A percentile compares a stretch with the other conserved stretches of the same genome.
phyloP scores from a whole-genome alignment of 1,140 invertebrate species.

The Drosophila fuyamai region DNA sequence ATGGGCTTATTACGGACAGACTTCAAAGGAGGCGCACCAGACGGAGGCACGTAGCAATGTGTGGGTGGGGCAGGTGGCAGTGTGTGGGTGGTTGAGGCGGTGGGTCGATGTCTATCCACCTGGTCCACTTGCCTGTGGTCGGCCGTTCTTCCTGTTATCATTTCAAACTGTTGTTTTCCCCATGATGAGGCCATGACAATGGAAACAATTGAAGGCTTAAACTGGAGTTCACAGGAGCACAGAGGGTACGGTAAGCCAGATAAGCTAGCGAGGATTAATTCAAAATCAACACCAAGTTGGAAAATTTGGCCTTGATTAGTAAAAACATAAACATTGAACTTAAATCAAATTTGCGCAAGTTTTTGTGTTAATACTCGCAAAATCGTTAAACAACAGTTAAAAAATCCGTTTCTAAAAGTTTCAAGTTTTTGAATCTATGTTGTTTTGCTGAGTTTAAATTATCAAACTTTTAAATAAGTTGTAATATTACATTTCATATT shows the following conservation, averaged over 20 bases:
- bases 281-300: slow-evolving; percentile 22
- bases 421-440: background rate
- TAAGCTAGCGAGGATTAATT: slow-evolving; percentile 17
- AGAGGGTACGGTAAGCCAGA: background rate
- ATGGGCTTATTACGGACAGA: slow-evolving; percentile 66
- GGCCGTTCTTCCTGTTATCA: slow-evolving; percentile 49
- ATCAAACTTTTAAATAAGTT: too few species aligned
- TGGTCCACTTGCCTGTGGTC: slow-evolving; percentile 21
- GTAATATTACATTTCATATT: background rate
- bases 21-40: slow-evolving; percentile 39
- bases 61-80: slow-evolving; percentile 8
- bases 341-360: too few species aligned
- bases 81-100: background rate
- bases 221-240: slow-evolving; percentile 15
- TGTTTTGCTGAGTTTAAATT: background rate
- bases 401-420: too few species aligned
- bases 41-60: slow-evolving; percentile 55
- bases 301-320: background rate
- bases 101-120: background rate
- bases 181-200: slow-evolving; percentile 23
- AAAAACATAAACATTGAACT: too few species aligned
- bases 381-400: too few species aligned
- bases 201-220: slow-evolving; percentile 33
- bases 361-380: too few species aligned
- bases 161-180: slow-evolving; percentile 50